Conservation (phyloP, 1,140 invertebrate genomes). For the Ceratosolen solmsi region DNA sequence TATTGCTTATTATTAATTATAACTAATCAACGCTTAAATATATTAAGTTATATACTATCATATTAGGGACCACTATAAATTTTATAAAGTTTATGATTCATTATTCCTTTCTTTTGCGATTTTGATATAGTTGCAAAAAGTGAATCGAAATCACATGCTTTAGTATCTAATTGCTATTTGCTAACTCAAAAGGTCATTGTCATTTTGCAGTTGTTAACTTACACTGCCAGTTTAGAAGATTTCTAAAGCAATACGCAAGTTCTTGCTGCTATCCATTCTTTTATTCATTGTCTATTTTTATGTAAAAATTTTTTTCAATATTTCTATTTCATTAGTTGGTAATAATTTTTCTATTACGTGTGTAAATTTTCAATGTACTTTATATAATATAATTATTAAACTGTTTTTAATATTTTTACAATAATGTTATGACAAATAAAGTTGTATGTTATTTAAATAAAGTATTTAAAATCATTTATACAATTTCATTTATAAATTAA, state of each 20-base stretch:
- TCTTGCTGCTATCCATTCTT: neutral
- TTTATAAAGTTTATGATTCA: no score
- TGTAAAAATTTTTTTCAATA: neutral
- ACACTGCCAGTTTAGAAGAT: neutral
- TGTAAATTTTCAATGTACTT: neutral
- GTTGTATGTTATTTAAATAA: neutral
- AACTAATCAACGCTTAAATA: no score
- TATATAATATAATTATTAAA: neutral
- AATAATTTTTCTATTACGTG: neutral
- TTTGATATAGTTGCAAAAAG: no score
- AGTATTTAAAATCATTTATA: neutral
- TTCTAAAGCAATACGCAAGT: neutral
- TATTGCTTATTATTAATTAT: no score
- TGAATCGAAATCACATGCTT: no score
- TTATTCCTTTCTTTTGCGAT: no score
- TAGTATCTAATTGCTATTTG: no score
- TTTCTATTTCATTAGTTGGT: neutral
- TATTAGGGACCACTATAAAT: no score
- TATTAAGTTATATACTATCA: no score
- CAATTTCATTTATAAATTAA: neutral
- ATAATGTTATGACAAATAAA: neutral
- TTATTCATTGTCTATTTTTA: no score
- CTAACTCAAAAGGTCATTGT: no score
- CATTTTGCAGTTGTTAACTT: no score
- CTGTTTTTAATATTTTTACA: neutral